A percentile compares a stretch with the other conserved stretches of the same genome.
Evolutionary conservation across 1,140 invertebrate genomes (phyloP).

Genomic region (Drosophila azteca): DNA sequence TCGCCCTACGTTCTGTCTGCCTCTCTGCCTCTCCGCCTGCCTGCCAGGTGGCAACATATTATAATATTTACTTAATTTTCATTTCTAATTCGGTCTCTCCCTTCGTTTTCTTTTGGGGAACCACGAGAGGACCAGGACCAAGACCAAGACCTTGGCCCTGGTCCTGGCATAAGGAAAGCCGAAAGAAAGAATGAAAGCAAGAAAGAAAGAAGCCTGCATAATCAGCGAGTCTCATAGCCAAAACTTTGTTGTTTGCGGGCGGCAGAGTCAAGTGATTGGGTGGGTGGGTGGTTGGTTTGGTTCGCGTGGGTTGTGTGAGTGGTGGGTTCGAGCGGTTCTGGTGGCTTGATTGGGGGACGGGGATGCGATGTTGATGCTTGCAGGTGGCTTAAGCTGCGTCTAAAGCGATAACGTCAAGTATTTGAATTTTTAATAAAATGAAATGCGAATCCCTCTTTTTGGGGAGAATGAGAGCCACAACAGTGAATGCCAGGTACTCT

Average conservation of each 20-base stretch:
- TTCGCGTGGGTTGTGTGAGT: too few relatives aligned
- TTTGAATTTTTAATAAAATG: conserved; percentile 82
- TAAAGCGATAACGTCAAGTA: conserved; percentile 79
- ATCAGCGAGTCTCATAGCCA: conserved; percentile 63
- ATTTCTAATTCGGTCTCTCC: conserved; percentile 66
- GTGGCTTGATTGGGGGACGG: background rate
- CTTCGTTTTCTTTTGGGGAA: conserved; percentile 21
- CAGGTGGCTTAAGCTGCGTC: conserved; percentile 72
- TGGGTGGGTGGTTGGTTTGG: conserved; percentile 6
- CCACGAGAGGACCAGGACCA: background rate
- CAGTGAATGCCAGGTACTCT: conserved; percentile 19
- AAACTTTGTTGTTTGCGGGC: conserved; percentile 52
- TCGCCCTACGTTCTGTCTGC: background rate
- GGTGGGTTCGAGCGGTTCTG: background rate
- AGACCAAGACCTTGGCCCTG: conserved; percentile 49
- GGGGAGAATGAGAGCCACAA: conserved; percentile 16
- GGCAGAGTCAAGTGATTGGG: conserved; percentile 54
- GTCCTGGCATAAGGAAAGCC: background rate
- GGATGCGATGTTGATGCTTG: conserved; percentile 32
- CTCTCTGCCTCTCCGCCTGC: background rate
- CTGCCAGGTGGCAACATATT: conserved; percentile 66
- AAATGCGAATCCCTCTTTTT: conserved; percentile 65
- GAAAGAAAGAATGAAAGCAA: conserved; percentile 7
- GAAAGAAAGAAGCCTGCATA: conserved; percentile 63
- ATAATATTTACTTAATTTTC: conserved; percentile 83